These are phyloP conservation scores for Drosophila littoralis DNA, from an alignment of 1,140 invertebrate species.

Conservation along the genomic window DNA sequence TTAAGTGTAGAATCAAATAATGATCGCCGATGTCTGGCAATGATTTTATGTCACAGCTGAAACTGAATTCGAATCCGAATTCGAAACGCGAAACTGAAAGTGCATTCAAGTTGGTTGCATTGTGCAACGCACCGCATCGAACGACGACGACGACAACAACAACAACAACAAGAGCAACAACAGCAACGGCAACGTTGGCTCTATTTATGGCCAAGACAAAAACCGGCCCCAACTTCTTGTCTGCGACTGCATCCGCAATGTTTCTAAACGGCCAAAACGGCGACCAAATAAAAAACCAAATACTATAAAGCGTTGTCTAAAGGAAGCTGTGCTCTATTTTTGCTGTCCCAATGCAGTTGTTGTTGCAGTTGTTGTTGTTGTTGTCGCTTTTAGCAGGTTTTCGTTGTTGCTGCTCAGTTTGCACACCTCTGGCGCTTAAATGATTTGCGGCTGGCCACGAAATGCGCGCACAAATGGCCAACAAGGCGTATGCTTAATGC, in stretches of 20 bases:
- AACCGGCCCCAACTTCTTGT: constrained; percentile 79
- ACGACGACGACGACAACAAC: constrained; percentile 52
- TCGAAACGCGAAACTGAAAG: constrained; percentile 47
- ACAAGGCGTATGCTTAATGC: constrained; percentile 72
- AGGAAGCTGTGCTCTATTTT: constrained; percentile 71
- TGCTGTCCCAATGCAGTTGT: constrained; percentile 19
- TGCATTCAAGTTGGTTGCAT: constrained; percentile 55
- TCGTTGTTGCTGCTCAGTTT: constrained; percentile 35
- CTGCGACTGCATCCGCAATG: constrained; percentile 74
- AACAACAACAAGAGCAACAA: constrained; percentile 41
- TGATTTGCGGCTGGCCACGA: constrained; percentile 66
- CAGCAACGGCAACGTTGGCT: constrained; percentile 59
- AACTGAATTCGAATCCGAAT: constrained; percentile 16
- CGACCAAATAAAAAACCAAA: constrained; percentile 25
- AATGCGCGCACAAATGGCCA: constrained; percentile 45
- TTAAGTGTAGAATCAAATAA: constrained; percentile 44
- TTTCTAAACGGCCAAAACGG: constrained; percentile 67
- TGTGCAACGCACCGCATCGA: constrained; percentile 69
- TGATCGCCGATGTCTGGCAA: constrained; percentile 23
- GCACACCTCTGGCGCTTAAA: constrained; percentile 73
- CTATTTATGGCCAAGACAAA: constrained; percentile 76
- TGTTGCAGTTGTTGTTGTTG: constrained; percentile 23
- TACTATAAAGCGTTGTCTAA: constrained; percentile 55
- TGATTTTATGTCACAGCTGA: constrained; percentile 35
- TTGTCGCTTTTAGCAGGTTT: constrained; percentile 7